These are phyloP conservation scores for Nephrotoma flavescens DNA, from an alignment of 2,888 invertebrate genomes.

Conservation along the genomic window DNA sequence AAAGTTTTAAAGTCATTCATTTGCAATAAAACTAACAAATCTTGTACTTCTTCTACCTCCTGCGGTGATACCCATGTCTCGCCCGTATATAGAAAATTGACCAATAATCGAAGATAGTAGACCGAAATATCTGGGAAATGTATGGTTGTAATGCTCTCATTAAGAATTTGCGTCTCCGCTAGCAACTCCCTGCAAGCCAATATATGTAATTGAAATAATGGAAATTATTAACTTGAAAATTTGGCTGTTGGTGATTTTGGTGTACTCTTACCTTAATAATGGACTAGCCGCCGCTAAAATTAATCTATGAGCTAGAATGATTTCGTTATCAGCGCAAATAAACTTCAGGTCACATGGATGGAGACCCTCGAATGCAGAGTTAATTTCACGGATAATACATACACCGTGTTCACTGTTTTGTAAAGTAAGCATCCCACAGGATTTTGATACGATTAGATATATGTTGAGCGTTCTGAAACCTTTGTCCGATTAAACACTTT, in stretches of 20 bases:
- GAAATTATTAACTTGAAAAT: background rate
- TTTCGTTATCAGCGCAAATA: constrained; percentile 71
- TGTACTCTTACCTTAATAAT: constrained; percentile 45
- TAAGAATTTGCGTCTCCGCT: constrained; percentile 48
- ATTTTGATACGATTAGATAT: too few species aligned
- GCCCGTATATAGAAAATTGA: constrained; percentile 75
- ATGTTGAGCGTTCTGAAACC: too few species aligned
- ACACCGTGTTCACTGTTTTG: constrained; percentile 89
- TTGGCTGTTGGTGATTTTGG: too few species aligned
- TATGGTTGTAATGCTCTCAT: constrained; percentile 59
- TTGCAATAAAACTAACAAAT: constrained; percentile 66
- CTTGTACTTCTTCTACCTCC: constrained; percentile 70
- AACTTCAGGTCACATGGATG: constrained; percentile 76
- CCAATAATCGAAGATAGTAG: constrained; percentile 62
- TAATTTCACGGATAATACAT: constrained; percentile 80
- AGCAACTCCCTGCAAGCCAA: constrained; percentile 47
- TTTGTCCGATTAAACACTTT: too few species aligned
- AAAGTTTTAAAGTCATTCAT: constrained; percentile 38
- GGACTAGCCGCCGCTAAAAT: constrained; percentile 80
- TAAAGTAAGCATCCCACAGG: constrained; percentile 57
- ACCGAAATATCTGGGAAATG: constrained; percentile 73
- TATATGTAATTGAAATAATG: constrained; percentile 24
- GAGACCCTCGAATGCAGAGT: constrained; percentile 75
- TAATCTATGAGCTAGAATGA: constrained; percentile 67
- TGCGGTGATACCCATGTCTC: constrained; percentile 44